Conservation (phyloP, 1,140 invertebrate genomes). For the Heliconius melpomene region DNA sequence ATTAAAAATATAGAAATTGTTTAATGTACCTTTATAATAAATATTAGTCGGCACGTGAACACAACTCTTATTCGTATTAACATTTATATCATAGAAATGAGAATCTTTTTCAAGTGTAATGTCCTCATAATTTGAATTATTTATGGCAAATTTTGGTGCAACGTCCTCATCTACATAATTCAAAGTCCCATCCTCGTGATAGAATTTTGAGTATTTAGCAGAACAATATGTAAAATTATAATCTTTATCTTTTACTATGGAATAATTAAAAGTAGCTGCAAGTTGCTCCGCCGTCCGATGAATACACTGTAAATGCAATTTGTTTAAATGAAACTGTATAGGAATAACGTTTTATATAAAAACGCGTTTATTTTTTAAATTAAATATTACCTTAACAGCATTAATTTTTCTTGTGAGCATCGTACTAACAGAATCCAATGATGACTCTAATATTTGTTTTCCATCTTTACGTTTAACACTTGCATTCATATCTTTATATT, state of each 20-base stretch:
- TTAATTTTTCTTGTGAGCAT: slow-evolving; percentile 92
- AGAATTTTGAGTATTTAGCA: slow-evolving; percentile 85
- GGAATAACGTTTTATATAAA: background rate
- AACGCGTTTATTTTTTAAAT: background rate
- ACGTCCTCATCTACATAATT: slow-evolving; percentile 34
- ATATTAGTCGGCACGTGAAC: slow-evolving; percentile 97
- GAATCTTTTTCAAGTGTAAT: slow-evolving; percentile 86
- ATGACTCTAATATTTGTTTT: slow-evolving; percentile 86
- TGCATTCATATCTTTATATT: slow-evolving; percentile 88
- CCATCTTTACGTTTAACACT: slow-evolving; percentile 89
- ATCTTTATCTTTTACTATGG: slow-evolving; percentile 57
- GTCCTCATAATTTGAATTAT: slow-evolving; percentile 76
- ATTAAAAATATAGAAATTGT: background rate
- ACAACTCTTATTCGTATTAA: slow-evolving; percentile 92
- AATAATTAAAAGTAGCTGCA: slow-evolving; percentile 83
- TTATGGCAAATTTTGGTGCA: slow-evolving; percentile 59
- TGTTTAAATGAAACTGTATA: background rate
- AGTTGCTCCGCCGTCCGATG: slow-evolving; percentile 85
- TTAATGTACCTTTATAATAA: slow-evolving; percentile 87
- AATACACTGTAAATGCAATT: slow-evolving; percentile 82
- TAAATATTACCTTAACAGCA: slow-evolving; percentile 84
- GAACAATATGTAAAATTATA: slow-evolving; percentile 84
- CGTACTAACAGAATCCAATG: slow-evolving; percentile 87
- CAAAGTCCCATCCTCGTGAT: slow-evolving; percentile 50
- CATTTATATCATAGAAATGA: slow-evolving; percentile 92